These are phyloP conservation scores for Lepeophtheirus nordmannii DNA, from an alignment of 2,888 invertebrate species.

Conservation along the genomic window DNA sequence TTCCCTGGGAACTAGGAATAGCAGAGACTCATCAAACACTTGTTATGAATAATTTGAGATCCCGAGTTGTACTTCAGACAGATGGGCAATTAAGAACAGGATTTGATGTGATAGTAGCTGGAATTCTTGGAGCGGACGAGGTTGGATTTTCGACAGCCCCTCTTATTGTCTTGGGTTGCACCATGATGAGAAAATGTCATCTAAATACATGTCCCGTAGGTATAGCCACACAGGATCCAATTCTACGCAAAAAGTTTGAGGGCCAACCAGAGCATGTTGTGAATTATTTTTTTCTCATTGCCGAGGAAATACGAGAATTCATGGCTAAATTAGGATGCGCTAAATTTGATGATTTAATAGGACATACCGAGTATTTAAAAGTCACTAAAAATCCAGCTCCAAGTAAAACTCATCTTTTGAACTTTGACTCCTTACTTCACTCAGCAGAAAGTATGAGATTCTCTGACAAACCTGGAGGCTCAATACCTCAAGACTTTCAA, in stretches of 20 bases:
- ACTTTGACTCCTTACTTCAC: slow-evolving; percentile 67
- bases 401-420: slow-evolving; percentile 67
- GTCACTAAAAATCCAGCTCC: slow-evolving; percentile 35
- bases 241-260: slow-evolving; percentile 82
- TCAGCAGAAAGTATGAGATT: slow-evolving; percentile 67
- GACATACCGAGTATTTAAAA: slow-evolving; percentile 71
- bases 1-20: slow-evolving; percentile 96
- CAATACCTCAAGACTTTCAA: slow-evolving; percentile 69
- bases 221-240: slow-evolving; percentile 94
- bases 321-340: slow-evolving; percentile 83
- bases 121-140: slow-evolving; percentile 90
- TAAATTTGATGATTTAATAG: slow-evolving; percentile 75
- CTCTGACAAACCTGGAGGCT: neutral
- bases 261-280: slow-evolving; percentile 95
- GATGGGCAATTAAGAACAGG: slow-evolving; percentile 58
- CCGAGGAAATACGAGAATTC: slow-evolving; percentile 81
- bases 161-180: slow-evolving; percentile 90
- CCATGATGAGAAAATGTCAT: slow-evolving; percentile 99
- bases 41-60: slow-evolving; percentile 76
- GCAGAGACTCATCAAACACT: slow-evolving; percentile 96
- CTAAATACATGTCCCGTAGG: slow-evolving; percentile 98
- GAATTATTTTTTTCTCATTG: slow-evolving; percentile 92
- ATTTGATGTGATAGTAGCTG: slow-evolving; percentile 89
- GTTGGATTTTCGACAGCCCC: slow-evolving; percentile 98
- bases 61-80: slow-evolving; percentile 73